phyloP scores from a whole-genome alignment of 2,888 invertebrate species.

The Drymonia ruficornis region DNA sequence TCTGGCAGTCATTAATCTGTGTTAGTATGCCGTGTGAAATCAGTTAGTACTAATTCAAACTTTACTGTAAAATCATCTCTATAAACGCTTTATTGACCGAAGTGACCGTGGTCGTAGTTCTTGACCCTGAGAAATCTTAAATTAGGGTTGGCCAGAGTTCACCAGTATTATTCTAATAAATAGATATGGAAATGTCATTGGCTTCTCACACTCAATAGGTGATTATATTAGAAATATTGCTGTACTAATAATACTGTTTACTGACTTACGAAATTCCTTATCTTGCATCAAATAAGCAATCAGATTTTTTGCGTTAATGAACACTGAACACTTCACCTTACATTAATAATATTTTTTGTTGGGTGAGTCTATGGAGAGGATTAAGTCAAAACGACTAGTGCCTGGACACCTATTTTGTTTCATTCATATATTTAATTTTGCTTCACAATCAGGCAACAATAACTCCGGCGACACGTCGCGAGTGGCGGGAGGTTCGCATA shows the following conservation, averaged over 20 bases:
- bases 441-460: slow-evolving; percentile 60
- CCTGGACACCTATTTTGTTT: too few species aligned
- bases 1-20: slow-evolving; percentile 46
- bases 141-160: slow-evolving; percentile 28
- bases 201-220: slow-evolving; percentile 11
- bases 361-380: too few species aligned
- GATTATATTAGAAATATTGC: slow-evolving; percentile 2
- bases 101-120: slow-evolving; percentile 15
- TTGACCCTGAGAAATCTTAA: slow-evolving; percentile 34
- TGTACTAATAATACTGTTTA: not conserved
- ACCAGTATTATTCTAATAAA: slow-evolving; percentile 44
- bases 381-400: too few species aligned
- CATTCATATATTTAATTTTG: not conserved
- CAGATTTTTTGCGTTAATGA: too few species aligned
- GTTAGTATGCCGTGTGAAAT: slow-evolving; percentile 60
- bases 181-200: slow-evolving; percentile 52
- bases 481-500: slow-evolving; percentile 73
- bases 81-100: slow-evolving; percentile 22
- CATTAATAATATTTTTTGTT: too few species aligned
- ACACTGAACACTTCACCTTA: too few species aligned
- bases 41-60: slow-evolving; percentile 6
- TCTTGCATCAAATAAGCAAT: not conserved
- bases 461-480: slow-evolving; percentile 58
- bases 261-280: not conserved
- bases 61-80: slow-evolving; percentile 9